Conservation (phyloP, 2,113 vertebrate genomes). For the Crotalus tigris region DNA sequence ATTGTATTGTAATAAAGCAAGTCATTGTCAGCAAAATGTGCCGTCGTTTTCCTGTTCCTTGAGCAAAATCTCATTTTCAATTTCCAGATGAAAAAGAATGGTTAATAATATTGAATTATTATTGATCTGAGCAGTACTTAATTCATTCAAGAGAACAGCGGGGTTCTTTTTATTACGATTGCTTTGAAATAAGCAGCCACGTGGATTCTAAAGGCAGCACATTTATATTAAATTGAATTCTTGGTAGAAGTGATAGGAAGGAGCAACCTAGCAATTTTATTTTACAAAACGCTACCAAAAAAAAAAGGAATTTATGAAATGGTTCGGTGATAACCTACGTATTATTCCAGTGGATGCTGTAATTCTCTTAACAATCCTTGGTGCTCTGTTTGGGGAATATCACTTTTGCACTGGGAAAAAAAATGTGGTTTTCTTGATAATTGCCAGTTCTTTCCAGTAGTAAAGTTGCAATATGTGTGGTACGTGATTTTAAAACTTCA, state of each 20-base stretch:
- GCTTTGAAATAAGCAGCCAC: background rate
- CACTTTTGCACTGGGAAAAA: background rate
- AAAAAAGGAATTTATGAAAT: background rate
- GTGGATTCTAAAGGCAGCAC: background rate
- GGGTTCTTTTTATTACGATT: background rate
- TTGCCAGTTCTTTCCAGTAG: background rate
- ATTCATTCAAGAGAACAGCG: background rate
- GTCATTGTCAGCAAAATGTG: background rate
- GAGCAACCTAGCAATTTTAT: background rate
- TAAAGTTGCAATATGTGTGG: background rate
- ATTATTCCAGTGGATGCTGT: background rate
- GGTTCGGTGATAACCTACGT: background rate
- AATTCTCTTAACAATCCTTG: background rate
- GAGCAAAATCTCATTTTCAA: constrained; percentile 4
- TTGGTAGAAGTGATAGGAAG: background rate
- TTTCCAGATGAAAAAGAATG: background rate
- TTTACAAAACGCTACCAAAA: background rate
- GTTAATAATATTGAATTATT: background rate
- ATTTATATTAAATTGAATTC: background rate
- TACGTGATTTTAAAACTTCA: background rate
- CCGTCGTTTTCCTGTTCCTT: constrained; percentile 27
- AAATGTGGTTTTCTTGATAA: background rate
- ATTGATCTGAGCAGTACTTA: constrained; percentile 2
- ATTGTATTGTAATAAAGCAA: constrained; percentile 62
- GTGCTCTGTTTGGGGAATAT: background rate